A percentile compares a stretch with the other conserved stretches of the same genome.
Conservation (phyloP, 2,113 vertebrate species). For the Larimichthys crocea region DNA sequence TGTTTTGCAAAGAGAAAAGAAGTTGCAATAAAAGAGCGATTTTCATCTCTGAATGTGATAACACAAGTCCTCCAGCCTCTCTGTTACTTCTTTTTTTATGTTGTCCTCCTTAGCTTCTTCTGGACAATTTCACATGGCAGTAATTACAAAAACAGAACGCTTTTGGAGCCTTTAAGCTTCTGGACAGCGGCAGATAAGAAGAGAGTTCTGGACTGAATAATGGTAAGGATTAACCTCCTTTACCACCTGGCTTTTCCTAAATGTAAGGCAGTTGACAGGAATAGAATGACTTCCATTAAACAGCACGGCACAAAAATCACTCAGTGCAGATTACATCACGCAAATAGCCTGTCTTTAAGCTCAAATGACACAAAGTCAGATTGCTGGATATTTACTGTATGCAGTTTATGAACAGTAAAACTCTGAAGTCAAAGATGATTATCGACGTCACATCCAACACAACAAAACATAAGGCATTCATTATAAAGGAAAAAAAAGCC, state of each 20-base stretch:
- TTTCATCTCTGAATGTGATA: slow-evolving; percentile 43
- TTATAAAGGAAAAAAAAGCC: background rate
- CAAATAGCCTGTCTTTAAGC: background rate
- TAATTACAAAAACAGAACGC: slow-evolving; percentile 62
- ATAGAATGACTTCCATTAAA: slow-evolving; percentile 2
- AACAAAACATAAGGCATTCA: background rate
- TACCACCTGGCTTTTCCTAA: slow-evolving; percentile 29
- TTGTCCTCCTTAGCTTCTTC: slow-evolving; percentile 12
- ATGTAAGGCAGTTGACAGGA: slow-evolving; percentile 8
- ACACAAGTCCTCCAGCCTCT: slow-evolving; percentile 22
- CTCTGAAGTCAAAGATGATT: background rate
- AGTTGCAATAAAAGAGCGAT: slow-evolving; percentile 26
- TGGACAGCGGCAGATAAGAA: slow-evolving; percentile 61
- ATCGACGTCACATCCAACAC: background rate
- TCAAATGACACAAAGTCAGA: background rate
- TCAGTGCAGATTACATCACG: background rate
- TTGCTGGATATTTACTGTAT: background rate
- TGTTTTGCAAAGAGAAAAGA: slow-evolving; percentile 15
- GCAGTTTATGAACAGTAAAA: background rate
- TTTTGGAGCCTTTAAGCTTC: slow-evolving; percentile 50
- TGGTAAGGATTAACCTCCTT: slow-evolving; percentile 52
- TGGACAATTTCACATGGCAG: slow-evolving; percentile 49
- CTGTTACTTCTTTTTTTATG: slow-evolving; percentile 21
- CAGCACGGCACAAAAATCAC: background rate
- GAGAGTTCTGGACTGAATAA: slow-evolving; percentile 36